phyloP scores from a whole-genome alignment of 2,113 vertebrate genomes.

The Sialia sialis region DNA sequence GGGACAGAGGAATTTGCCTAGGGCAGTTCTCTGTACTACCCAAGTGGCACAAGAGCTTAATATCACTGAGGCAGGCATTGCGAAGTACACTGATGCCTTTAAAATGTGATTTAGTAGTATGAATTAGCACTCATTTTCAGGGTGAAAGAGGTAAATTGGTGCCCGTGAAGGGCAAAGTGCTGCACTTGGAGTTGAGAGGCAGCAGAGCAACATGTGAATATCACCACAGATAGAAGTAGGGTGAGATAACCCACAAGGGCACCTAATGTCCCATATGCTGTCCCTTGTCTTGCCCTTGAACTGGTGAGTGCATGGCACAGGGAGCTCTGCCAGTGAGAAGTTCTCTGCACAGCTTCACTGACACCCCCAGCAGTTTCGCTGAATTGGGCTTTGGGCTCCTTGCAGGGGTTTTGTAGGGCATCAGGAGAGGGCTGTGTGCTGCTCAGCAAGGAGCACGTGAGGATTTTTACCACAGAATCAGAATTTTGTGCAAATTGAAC shows the following conservation, averaged over 20 bases:
- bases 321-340: background rate
- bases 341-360: background rate
- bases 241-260: background rate
- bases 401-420: background rate
- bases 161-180: background rate
- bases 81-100: background rate
- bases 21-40: background rate
- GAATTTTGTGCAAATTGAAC: background rate
- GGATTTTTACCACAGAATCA: background rate
- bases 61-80: background rate
- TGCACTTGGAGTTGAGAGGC: background rate
- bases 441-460: background rate
- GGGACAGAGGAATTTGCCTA: background rate
- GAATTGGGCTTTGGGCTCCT: background rate
- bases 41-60: background rate
- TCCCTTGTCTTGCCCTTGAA: background rate
- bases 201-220: background rate
- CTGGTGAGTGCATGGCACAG: background rate
- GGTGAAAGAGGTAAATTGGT: background rate
- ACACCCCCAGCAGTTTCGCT: rapidly evolving
- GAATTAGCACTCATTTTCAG: background rate
- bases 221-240: background rate
- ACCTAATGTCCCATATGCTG: background rate
- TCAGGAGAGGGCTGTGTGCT: background rate
- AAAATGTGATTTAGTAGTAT: background rate